These are phyloP conservation scores for Hydractinia echinata DNA, from an alignment of 30 jellyfish, hydroid and myxozoan genomes.

Conservation along the genomic window DNA sequence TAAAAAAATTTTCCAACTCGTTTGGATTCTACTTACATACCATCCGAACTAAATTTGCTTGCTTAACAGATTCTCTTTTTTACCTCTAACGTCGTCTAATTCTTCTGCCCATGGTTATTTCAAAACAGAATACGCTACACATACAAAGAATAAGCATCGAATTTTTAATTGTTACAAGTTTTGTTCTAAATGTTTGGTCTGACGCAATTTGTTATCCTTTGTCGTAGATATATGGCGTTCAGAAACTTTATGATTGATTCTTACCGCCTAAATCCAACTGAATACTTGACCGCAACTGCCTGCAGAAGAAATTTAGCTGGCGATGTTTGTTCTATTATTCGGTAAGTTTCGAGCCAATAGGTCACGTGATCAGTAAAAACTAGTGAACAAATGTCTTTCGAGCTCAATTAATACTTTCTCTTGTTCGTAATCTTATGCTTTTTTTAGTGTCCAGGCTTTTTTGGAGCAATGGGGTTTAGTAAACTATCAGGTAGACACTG, in stretches of 20 bases:
- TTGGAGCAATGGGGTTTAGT: constrained; percentile 99
- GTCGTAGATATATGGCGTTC: constrained; percentile 58
- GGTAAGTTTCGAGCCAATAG: constrained; percentile 39
- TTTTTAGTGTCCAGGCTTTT: constrained; percentile 85
- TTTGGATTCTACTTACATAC: no score
- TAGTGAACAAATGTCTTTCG: neutral
- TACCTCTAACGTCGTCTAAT: no score
- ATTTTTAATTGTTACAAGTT: no score
- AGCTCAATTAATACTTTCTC: neutral
- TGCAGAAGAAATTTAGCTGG: constrained; percentile 92
- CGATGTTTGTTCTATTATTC: constrained; percentile 89
- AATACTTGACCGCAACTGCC: constrained; percentile 92
- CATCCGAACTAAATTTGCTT: no score
- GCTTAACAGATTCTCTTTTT: no score
- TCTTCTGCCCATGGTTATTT: no score
- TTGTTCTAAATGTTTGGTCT: no score
- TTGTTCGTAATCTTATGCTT: neutral
- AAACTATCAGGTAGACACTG: constrained; percentile 91
- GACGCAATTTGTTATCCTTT: neutral
- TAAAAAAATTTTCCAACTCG: no score
- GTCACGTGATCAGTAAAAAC: neutral
- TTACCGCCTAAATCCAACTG: constrained; percentile 92
- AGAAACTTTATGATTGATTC: constrained; percentile 94
- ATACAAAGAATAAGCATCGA: neutral
- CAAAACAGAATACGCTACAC: no score